Evolutionary conservation across 2,888 invertebrate species (phyloP).

Genomic region (Hirtodrosophila cameraria): DNA sequence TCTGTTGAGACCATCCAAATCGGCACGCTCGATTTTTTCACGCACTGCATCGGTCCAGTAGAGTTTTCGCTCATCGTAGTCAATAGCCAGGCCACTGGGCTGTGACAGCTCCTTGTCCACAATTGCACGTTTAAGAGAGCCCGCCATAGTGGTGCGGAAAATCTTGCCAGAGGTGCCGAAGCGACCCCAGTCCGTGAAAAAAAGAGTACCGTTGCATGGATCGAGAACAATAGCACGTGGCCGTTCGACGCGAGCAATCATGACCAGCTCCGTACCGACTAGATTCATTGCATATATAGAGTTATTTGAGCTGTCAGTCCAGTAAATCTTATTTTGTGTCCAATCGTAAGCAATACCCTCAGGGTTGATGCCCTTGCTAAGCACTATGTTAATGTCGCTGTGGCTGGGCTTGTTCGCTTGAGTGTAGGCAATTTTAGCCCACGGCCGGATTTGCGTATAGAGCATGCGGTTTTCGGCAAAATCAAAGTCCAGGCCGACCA

Average conservation of each 20-base stretch:
- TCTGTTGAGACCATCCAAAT: slow-evolving; percentile 93
- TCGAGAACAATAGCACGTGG: slow-evolving; percentile 98
- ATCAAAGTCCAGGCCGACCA: slow-evolving; percentile 98
- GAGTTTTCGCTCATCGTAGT: slow-evolving; percentile 95
- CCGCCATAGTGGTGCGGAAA: slow-evolving; percentile 97
- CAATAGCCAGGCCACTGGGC: slow-evolving; percentile 97
- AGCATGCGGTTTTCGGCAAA: slow-evolving; percentile 93
- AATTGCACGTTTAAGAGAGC: slow-evolving; percentile 94
- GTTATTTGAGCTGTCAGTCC: slow-evolving; percentile 98
- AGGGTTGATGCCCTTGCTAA: slow-evolving; percentile 93
- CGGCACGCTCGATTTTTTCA: slow-evolving; percentile 97
- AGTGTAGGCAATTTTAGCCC: slow-evolving; percentile 94
- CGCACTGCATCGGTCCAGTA: slow-evolving; percentile 99
- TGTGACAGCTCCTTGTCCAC: slow-evolving; percentile 96
- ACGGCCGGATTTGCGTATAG: slow-evolving; percentile 96
- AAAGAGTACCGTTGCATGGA: slow-evolving; percentile 97
- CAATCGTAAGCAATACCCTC: slow-evolving; percentile 98
- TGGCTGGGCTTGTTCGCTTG: slow-evolving; percentile 89
- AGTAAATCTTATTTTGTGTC: slow-evolving; percentile 98
- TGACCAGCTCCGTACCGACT: slow-evolving; percentile 93
- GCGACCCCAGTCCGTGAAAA: slow-evolving; percentile 98
- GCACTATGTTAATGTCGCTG: slow-evolving; percentile 87
- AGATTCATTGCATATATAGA: slow-evolving; percentile 97
- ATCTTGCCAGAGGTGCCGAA: slow-evolving; percentile 97
- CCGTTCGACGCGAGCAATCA: slow-evolving; percentile 96